phyloP scores from a whole-genome alignment of 2,113 vertebrate genomes.

The Ceyx margarethae region DNA sequence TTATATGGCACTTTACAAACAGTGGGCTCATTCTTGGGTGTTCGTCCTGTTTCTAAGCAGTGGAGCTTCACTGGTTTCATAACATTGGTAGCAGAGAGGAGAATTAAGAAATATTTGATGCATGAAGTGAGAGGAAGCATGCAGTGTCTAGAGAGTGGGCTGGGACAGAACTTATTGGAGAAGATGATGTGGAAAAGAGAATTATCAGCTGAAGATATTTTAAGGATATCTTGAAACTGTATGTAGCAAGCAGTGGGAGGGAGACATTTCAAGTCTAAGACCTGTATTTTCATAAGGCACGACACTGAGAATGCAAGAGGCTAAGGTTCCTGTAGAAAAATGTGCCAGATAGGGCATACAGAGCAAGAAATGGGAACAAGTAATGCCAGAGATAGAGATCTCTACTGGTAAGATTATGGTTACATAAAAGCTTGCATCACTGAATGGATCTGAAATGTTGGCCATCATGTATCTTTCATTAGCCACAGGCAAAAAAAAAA shows the following conservation, averaged over 20 bases:
- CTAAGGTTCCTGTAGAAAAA: not conserved
- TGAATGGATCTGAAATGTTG: not conserved
- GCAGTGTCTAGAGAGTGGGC: not conserved
- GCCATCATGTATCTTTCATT: not conserved
- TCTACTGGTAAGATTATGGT: not conserved
- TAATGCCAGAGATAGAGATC: not conserved
- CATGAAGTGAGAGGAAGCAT: not conserved
- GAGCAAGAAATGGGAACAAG: not conserved
- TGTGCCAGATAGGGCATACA: rapidly evolving
- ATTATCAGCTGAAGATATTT: not conserved
- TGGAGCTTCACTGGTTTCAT: not conserved
- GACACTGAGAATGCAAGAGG: not conserved
- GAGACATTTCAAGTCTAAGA: not conserved
- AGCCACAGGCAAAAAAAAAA: not conserved
- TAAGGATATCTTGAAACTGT: not conserved
- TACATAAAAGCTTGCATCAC: rapidly evolving
- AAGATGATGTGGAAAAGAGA: not conserved
- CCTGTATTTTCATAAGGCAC: not conserved
- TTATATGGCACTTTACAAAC: slow-evolving; percentile 5
- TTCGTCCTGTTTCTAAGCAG: not conserved
- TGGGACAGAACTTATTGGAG: not conserved
- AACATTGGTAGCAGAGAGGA: not conserved
- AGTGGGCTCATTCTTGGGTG: not conserved
- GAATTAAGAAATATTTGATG: not conserved
- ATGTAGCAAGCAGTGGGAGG: not conserved